Evolutionary conservation across 2,888 invertebrate genomes (phyloP), one percentile per base, ranked within the genome.

Genomic region (Synergus itoensis): DNA sequence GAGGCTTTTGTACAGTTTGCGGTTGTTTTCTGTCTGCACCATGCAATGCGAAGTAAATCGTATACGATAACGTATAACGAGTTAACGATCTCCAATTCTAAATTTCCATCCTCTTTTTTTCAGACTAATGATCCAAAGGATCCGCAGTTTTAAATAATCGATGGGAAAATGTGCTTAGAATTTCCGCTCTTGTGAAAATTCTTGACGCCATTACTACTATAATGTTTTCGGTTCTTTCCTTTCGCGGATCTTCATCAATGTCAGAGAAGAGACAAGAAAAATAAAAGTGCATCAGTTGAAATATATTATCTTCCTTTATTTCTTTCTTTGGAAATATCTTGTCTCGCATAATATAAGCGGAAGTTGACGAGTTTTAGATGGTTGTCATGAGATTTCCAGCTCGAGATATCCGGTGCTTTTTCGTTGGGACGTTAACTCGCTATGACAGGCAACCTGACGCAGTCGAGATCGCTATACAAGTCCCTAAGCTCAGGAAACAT

Each of bases 341-440:
- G 7, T 5, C 9, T 28, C 11, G n/a, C 5, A 16, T 73, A 73
- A 73, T 4, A 36, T 16, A 48, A 48, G 48, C 73, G 53, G 73
- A 73, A 73, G 53, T 36, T 16, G 48, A 60, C 18, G 12, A 60
- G 12, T 64, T 64, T 64, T 64, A 41, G n/a, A 41, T 41, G n/a
- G 40, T n/a, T 69, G 43, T 69, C 65, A 41, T 9, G 43, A 67
- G 48, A 48, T 53, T 73, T 73, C 36, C 28, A 21, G 45, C 77
- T 80, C 79, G 48, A 65, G 48, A 80, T 73, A 81, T 81, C 81
- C 81, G 81, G 80, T 76, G 80, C 73, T 73, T 79, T 62, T 76
- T 81, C 80, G 63, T 28, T 79, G 77, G 69, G 77, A 81, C 77
- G 53, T 79, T 81, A 77, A 80, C 69, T 69, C 77, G 64, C 65